Evolutionary conservation across 2,888 invertebrate genomes (phyloP).

Genomic region (Nematopogon swammerdamellus): DNA sequence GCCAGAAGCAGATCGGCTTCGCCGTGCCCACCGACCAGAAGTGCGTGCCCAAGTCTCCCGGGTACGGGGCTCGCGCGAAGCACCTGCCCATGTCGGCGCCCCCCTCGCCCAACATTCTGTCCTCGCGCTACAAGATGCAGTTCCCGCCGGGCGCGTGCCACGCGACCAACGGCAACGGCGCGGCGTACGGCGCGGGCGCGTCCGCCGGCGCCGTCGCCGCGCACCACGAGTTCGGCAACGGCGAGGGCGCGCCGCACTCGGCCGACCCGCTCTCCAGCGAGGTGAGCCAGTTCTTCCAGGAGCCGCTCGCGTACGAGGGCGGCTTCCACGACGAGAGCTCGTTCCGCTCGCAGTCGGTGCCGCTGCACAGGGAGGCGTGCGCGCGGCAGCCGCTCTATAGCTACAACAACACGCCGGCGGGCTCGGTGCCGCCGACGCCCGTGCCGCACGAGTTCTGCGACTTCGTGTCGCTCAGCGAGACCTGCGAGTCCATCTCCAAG

Average conservation of each 20-base stretch:
- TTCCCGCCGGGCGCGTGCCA: slow-evolving; percentile 39
- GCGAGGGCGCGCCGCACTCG: slow-evolving; percentile 33
- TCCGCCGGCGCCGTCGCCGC: too few species aligned
- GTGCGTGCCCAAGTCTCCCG: slow-evolving; percentile 27
- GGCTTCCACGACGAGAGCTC: slow-evolving; percentile 32
- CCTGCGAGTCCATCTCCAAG: slow-evolving; percentile 47
- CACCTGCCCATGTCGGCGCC: slow-evolving; percentile 65
- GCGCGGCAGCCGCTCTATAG: slow-evolving; percentile 13
- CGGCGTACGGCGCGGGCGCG: too few species aligned
- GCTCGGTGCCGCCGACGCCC: slow-evolving; percentile 65
- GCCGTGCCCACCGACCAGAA: slow-evolving; percentile 47
- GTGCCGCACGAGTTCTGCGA: slow-evolving; percentile 72
- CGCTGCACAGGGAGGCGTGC: slow-evolving; percentile 59
- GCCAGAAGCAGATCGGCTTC: slow-evolving; percentile 25
- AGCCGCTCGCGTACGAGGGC: slow-evolving; percentile 35
- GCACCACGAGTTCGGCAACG: slow-evolving; percentile 18
- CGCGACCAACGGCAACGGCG: slow-evolving; percentile 35
- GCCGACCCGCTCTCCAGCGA: slow-evolving; percentile 55
- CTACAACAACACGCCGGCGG: slow-evolving; percentile 56
- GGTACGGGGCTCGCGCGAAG: slow-evolving; percentile 28
- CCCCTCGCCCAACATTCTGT: slow-evolving; percentile 60
- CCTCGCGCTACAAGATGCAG: slow-evolving; percentile 45
- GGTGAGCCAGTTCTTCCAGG: slow-evolving; percentile 61
- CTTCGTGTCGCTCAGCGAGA: slow-evolving; percentile 60
- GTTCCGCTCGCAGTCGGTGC: slow-evolving; percentile 77